Evolutionary conservation across 2,888 invertebrate genomes (phyloP), one percentile per base, ranked within the genome.

Genomic region (Lepidocyrtoides sp.): DNA sequence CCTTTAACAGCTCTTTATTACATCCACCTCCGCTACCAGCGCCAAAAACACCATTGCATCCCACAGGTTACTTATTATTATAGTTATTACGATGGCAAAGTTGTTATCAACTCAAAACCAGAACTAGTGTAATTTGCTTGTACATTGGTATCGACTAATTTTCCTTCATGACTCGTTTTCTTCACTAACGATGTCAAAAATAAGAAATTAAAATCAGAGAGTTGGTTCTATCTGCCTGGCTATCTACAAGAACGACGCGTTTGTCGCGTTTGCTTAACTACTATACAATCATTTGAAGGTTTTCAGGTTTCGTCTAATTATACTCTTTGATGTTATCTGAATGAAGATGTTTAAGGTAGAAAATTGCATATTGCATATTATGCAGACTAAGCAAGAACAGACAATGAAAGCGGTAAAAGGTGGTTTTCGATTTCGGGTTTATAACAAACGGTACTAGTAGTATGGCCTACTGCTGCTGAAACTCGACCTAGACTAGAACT

Each of bases 1-100:
- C 72, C 69, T 83, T 32, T 17, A 72, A 23, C 41, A 7, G n/a
- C 44, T 72, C n/a, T 17, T 72, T 23, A 72, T 72, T 72, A 72
- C 12, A n/a, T 17, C 20, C 44, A 14, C 44, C 23, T 72, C 5
- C 51, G 26, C 14, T 7, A 23, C 44, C 12, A 72, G 12, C 44
- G 44, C 36, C 1, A 75, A 48, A 14, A 26, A 10, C 12, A 48
- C 0, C 51, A 75, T 26, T n/a, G n/a, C n/a, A n/a, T n/a, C n/a
- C 32, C 26, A 8, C 32, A 36, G 20, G 7, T 2, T 57, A 3
- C 32, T 36, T n/a, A 32, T 66, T 29, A 17, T 36, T 17, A 36
- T 36, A 17, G 17, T 60, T 12, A 26, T 26, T 26, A 32, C 17
- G 32, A 66, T 0, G 14, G 7, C 36, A 26, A 10, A 66, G 66